Evolutionary conservation across 1,140 invertebrate genomes (phyloP), one percentile per base, ranked within the genome.

Genomic region (Aphelinus certus): DNA sequence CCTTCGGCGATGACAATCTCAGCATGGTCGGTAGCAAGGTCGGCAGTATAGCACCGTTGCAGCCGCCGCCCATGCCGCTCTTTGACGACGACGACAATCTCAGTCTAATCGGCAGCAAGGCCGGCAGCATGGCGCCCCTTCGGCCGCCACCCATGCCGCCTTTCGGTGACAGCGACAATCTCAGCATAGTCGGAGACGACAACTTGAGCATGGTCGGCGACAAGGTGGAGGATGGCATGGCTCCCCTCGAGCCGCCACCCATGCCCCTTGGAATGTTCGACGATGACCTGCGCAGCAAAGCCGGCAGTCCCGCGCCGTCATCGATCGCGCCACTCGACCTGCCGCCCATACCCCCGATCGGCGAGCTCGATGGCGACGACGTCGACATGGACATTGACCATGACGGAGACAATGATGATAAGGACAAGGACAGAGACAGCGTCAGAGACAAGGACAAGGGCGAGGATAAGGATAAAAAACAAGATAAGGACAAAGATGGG

Each of bases 241-340:
- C 53, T 3, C 53, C 60, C 1, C 7, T 75, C 1, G 60, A 78
- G 7, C 78, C 78, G 10, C 78, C 77, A 4, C 78, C 80, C 43
- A 6, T 79, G 9, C 83, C 83, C 10, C 82, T 80, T 0, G 65
- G 70, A 9, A 84, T 85, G 2, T 81, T 80, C 0, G 83, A 85
- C 1, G 82, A 86, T 43, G 80, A 83, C 10, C 1, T 63, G 1
- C 62, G 46, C 1, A 76, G 68, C 43, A 72, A 71, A 76, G 69
- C 63, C 4, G 69, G 58, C 7, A 72, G 63, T 46, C 69, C 69
- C 1, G 55, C 57, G 1, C 48, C 51, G 2, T 7, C 47, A 46
- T 45, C 53, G 56, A 61, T 61, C 45, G 51, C 51, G 61, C 70
- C 61, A 26, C 42, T 64, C 7, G 61, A 72, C 10, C 70, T 61